phyloP scores from a whole-genome alignment of 2,113 vertebrate genomes.

The Sterrhoptilus dennistouni region DNA sequence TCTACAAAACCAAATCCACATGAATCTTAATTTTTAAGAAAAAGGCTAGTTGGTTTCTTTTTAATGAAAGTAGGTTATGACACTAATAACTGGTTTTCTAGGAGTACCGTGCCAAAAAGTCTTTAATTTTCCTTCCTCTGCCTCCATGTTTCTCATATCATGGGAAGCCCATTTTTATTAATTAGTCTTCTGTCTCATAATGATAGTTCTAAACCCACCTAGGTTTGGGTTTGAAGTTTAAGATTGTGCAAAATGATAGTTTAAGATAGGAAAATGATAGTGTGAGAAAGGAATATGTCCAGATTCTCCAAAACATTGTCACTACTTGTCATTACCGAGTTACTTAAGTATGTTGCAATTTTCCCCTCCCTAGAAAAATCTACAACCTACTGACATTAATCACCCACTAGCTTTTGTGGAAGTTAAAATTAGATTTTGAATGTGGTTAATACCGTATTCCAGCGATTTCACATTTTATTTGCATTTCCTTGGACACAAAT shows the following conservation, averaged over 20 bases:
- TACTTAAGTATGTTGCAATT: background rate
- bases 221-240: background rate
- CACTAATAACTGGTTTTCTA: background rate
- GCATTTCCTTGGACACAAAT: background rate
- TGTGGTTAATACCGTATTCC: background rate
- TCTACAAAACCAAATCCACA: background rate
- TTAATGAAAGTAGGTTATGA: background rate
- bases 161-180: background rate
- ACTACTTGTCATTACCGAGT: background rate
- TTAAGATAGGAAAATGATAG: background rate
- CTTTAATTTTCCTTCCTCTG: background rate
- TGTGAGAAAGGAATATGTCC: background rate
- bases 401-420: background rate
- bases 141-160: background rate
- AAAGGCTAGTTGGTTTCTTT: background rate
- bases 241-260: background rate
- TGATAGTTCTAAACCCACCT: background rate
- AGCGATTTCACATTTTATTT: background rate
- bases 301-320: background rate
- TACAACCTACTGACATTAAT: background rate
- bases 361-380: background rate
- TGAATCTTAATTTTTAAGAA: background rate
- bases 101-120: background rate
- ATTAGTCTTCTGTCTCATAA: background rate
- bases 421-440: background rate